Base-by-base conservation (phyloP, 2,888 invertebrate genomes). In the Trisateles emortualis region DNA sequence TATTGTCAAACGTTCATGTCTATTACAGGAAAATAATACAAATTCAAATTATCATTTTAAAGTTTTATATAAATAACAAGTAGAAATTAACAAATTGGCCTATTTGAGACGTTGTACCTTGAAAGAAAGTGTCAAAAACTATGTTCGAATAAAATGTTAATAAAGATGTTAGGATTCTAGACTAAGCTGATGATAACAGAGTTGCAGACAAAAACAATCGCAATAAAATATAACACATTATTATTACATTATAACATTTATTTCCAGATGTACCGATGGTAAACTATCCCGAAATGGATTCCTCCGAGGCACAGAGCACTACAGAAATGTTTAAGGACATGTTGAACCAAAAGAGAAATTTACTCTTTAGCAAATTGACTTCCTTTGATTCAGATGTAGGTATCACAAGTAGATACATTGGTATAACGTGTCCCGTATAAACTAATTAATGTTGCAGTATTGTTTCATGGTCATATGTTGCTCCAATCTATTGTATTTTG, bases 241-340 rank as follows among this genome's bases (percentile, higher is more conserved):
- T 38, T 2, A n/a, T 24, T 6, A n/a, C 17, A 38, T 17, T 10
- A 8, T 14, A 14, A 9, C 4, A 4, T 42, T 30, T 30, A 11
- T 30, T 56, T 67, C 26, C 67, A 91, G 91, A 93, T 69, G 70
- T 89, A 26, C 95, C 96, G 17, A 95, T 95, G 1, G 76, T 91
- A 3, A 91, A 91, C 72, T 92, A 88, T 62, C 94, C 95, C n/a
- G 95, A 96, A 57, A 92, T 94, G 65, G 95, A 96, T 53, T 90
- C 94, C 10, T 93, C 94, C 17, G 95, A 95, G 62, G 94, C 94
- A 2, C 96, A 96, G 74, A 96, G 96, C 43, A 96, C 98, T 1
- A 95, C 98, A 0, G 98, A 98, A 78, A 98, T 98, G 95, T 97
- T 99, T 84, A 95, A 98, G 79, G 98, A 98, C 78, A 96, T 99